Percentiles rank a stretch among this genome's conserved stretches.
phyloP scores from a whole-genome alignment of 2,888 invertebrate genomes.

The Eupithecia subfuscata region DNA sequence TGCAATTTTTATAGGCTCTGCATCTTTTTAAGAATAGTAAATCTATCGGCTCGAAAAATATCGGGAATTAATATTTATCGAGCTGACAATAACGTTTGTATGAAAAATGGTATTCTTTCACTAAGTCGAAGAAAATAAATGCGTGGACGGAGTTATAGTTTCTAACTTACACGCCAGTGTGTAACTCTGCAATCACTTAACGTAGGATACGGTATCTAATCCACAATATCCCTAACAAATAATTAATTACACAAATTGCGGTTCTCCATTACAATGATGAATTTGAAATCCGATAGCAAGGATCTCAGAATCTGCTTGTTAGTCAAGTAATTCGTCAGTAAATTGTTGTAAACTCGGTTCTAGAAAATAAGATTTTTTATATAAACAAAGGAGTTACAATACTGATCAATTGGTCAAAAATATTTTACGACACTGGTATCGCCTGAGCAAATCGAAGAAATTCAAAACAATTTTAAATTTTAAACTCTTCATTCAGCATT shows the following conservation, averaged over 20 bases:
- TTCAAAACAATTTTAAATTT: background rate
- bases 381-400: background rate
- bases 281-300: constrained; percentile 9
- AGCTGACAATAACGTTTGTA: no score
- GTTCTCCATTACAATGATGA: constrained; percentile 13
- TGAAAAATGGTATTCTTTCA: no score
- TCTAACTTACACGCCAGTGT: background rate
- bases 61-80: no score
- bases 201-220: background rate
- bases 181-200: constrained; percentile 1
- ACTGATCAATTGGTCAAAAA: no score
- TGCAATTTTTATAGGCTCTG: no score
- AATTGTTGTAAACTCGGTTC: background rate
- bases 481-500: background rate
- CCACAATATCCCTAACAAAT: constrained; percentile 4
- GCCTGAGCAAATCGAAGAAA: background rate
- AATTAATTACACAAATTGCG: constrained; percentile 13
- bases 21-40: no score
- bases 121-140: no score
- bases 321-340: background rate
- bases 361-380: background rate
- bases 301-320: constrained; percentile 10
- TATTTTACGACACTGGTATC: background rate
- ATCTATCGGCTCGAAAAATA: no score
- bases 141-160: background rate